Conservation (phyloP, 2,888 invertebrate genomes). For the Volucella bombylans region DNA sequence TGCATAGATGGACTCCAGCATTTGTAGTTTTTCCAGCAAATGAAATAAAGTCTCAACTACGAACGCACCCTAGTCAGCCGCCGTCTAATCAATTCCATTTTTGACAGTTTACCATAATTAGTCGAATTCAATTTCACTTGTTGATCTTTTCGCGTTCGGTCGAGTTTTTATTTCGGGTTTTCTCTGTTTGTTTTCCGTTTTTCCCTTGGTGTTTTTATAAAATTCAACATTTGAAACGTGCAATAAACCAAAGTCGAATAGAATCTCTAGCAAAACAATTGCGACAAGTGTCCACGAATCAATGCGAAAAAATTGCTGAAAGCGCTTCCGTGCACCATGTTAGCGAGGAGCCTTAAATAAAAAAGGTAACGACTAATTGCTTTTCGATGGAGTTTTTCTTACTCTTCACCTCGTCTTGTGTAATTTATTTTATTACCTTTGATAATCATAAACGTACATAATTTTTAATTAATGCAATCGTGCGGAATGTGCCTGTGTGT, state of each 20-base stretch:
- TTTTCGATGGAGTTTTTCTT: constrained; percentile 46
- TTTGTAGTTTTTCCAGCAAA: constrained; percentile 21
- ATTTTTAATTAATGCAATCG: constrained; percentile 70
- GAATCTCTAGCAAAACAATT: not conserved
- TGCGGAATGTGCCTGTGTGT: constrained; percentile 36
- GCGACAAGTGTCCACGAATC: constrained; percentile 26
- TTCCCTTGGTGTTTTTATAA: constrained; percentile 35
- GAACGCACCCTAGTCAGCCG: constrained; percentile 38
- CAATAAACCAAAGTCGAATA: constrained; percentile 22
- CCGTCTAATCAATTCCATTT: constrained; percentile 24
- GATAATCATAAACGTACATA: constrained; percentile 63
- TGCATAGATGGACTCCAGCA: not conserved
- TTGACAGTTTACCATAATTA: constrained; percentile 61
- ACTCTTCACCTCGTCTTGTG: constrained; percentile 28
- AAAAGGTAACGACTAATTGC: constrained; percentile 67
- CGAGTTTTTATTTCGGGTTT: constrained; percentile 14
- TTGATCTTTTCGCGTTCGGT: constrained; percentile 60
- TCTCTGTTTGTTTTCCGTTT: constrained; percentile 32
- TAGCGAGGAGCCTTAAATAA: constrained; percentile 59
- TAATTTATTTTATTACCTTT: constrained; percentile 63
- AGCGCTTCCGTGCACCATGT: constrained; percentile 72
- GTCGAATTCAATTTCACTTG: constrained; percentile 62
- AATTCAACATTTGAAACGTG: constrained; percentile 6
- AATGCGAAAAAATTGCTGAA: constrained; percentile 57
- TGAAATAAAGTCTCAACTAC: constrained; percentile 1